Evolutionary conservation across 2,113 vertebrate species (phyloP).

Genomic region (Andinoacara biseriatus): DNA sequence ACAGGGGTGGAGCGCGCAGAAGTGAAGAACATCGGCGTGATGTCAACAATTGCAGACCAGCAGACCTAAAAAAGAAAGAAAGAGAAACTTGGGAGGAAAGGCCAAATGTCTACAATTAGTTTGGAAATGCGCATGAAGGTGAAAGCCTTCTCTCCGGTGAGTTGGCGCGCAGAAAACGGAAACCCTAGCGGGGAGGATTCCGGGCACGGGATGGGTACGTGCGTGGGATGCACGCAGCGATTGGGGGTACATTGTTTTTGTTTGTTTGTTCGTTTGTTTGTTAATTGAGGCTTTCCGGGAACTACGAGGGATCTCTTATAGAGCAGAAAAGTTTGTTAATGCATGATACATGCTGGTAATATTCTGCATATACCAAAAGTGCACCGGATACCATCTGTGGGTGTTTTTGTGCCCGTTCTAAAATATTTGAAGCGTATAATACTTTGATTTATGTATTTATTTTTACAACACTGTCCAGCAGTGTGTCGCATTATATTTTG

Average conservation of each 20-base stretch:
- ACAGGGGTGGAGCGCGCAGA: conserved; percentile 60
- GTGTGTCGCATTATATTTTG: background rate
- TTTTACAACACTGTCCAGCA: background rate
- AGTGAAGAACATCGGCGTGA: conserved; percentile 37
- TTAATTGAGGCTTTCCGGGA: conserved; percentile 11
- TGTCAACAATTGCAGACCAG: conserved; percentile 10
- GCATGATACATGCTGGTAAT: background rate
- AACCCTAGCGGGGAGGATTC: background rate
- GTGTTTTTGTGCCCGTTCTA: background rate
- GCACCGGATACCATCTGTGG: background rate
- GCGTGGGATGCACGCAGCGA: conserved; percentile 10
- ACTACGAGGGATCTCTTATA: background rate
- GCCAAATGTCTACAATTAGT: background rate
- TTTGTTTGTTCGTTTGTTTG: background rate
- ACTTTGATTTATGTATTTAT: background rate
- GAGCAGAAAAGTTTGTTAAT: background rate
- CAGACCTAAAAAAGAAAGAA: background rate
- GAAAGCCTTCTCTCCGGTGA: background rate
- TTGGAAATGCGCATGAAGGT: background rate
- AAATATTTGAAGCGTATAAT: background rate
- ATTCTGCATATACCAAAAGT: background rate
- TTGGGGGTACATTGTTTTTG: background rate
- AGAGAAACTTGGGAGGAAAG: background rate
- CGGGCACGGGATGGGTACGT: background rate
- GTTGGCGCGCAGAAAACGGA: background rate